Conservation (phyloP, 2,113 vertebrate species). For the Clarias macrocephalus region DNA sequence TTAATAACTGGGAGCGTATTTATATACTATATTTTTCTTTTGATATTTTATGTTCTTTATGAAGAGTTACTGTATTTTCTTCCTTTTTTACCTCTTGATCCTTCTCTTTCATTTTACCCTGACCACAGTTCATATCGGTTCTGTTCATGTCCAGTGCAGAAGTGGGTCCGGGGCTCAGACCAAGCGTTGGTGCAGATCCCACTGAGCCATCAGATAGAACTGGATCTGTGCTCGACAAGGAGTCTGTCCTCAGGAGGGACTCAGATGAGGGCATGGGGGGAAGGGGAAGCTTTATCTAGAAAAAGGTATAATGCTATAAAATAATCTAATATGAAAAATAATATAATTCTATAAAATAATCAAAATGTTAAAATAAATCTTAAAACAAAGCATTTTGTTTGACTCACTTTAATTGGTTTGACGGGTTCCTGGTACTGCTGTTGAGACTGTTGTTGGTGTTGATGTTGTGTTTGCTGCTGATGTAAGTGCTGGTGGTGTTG, state of each 20-base stretch:
- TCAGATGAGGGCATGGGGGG: conserved; percentile 66
- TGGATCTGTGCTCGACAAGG: conserved; percentile 68
- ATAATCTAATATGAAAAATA: conserved; percentile 57
- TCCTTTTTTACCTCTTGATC: conserved; percentile 71
- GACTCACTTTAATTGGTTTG: conserved; percentile 70
- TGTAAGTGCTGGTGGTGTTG: conserved; percentile 50
- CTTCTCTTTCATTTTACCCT: conserved; percentile 81
- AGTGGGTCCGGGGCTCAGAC: conserved; percentile 70
- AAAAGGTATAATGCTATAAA: not conserved
- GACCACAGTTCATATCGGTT: conserved; percentile 74
- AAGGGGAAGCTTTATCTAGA: conserved; percentile 68
- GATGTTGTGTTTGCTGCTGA: conserved; percentile 49
- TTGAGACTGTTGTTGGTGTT: conserved; percentile 44
- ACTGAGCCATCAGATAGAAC: conserved; percentile 72
- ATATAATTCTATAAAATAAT: not conserved
- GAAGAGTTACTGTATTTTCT: not conserved
- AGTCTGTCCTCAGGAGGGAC: conserved; percentile 70
- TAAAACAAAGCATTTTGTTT: not conserved
- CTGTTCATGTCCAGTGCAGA: conserved; percentile 72
- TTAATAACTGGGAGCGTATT: not conserved
- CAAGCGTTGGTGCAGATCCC: conserved; percentile 71
- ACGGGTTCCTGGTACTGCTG: conserved; percentile 66
- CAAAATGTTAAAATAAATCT: no score
- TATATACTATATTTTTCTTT: not conserved
- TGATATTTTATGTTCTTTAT: not conserved